Evolutionary conservation across 2,797 vertebrate genomes (phyloP), one percentile per base, ranked within the genome.

Genomic region (Enteromius anoplus): DNA sequence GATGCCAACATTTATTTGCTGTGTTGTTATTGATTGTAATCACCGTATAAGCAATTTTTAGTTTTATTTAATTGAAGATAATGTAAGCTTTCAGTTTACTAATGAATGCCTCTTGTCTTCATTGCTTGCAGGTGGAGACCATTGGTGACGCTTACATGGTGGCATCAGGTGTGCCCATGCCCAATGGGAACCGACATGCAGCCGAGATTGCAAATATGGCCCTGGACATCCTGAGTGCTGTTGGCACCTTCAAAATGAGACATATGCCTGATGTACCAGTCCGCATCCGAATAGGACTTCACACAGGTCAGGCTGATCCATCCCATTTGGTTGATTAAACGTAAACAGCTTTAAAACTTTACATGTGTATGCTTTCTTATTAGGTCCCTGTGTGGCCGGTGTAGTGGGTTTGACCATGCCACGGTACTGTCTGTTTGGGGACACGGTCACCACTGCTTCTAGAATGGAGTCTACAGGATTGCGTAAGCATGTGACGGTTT

Each of bases 111-210:
- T 34, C n/a, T 68, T 75, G 47, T 64, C 19, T 34, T 15, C 19
- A 64, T 11, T 40, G n/a, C 1, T 14, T 81, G 0, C 21, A 96
- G 94, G 96, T 96, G 90, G 96, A 97, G 89, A 95, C 96, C 1
- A 96, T 96, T 0, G 94, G 94, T 0, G 96, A 97, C 83, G 96
- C 96, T n/a, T 98, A 98, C 89, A 97, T 97, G 96, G 97, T 98
- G 80, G 95, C 95, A 0, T 97, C 97, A 0, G 97, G 96, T 1
- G 91, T 98, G 14, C 96, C 96, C 0, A 94, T 97, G 70, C 90
- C 93, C 2, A 98, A 98, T 0, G 96, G 88, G 3, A 95, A 95
- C 89, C 95, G 95, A 0, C 96, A 97, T 0, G 95, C 95, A 0
- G 95, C 96, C 17, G 96, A 97, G 88, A 97, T 97, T 53, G 92